Conservation (phyloP, 2,113 vertebrate species). For the Mionectes macconnelli region DNA sequence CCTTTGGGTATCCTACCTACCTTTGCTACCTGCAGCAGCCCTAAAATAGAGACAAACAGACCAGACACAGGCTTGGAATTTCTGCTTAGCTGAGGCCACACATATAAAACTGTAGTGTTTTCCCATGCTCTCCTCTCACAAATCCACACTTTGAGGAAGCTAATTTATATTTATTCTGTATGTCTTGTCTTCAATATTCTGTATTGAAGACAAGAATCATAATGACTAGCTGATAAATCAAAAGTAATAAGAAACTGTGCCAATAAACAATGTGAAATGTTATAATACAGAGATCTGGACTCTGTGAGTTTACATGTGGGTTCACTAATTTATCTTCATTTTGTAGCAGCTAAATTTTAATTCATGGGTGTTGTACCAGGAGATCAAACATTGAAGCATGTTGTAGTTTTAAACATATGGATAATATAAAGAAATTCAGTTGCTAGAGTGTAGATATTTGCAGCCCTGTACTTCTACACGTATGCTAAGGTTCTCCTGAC, state of each 20-base stretch:
- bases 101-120: not conserved
- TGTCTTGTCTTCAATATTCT: not conserved
- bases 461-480: not conserved
- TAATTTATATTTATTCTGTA: not conserved
- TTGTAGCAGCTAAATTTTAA: not conserved
- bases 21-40: not conserved
- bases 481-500: not conserved
- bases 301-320: not conserved
- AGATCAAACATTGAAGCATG: not conserved
- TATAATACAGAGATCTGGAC: not conserved
- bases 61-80: not conserved
- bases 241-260: not conserved
- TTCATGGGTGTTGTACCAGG: not conserved
- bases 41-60: not conserved
- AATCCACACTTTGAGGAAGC: not conserved
- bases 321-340: not conserved
- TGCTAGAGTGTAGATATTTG: not conserved
- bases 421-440: not conserved
- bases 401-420: not conserved
- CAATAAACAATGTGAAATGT: not conserved
- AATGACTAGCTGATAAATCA: not conserved
- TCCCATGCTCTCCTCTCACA: not conserved
- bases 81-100: not conserved
- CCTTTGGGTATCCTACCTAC: not conserved
- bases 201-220: not conserved